A percentile compares a stretch with the other conserved stretches of the same genome.
Evolutionary conservation across 2,797 vertebrate species (phyloP).

Genomic region (Enteromius paludinosus): DNA sequence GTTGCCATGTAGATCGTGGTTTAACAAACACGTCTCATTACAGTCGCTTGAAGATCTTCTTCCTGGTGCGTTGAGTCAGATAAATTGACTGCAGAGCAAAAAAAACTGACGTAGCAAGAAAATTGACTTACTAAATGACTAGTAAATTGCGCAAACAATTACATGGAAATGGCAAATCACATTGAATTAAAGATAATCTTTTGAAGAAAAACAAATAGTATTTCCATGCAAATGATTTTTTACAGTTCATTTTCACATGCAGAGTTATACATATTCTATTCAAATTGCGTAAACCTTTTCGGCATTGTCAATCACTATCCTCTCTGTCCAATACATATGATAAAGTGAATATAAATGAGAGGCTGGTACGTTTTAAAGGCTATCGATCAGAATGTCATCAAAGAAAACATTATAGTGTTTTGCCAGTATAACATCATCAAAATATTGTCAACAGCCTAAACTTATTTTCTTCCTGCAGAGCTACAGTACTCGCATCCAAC

Average conservation of each 20-base stretch:
- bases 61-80: not conserved
- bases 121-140: not conserved
- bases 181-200: not conserved
- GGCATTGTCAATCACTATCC: not conserved
- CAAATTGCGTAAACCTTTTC: not conserved
- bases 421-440: not conserved
- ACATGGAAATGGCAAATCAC: not conserved
- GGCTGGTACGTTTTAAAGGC: not conserved
- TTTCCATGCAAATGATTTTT: not conserved
- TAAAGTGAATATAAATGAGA: not conserved
- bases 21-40: slow-evolving; percentile 46
- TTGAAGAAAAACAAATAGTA: not conserved
- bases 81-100: not conserved
- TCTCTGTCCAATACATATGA: not conserved
- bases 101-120: not conserved
- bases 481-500: not conserved
- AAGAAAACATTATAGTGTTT: not conserved
- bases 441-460: not conserved
- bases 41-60: not conserved
- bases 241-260: not conserved
- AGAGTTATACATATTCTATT: not conserved
- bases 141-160: not conserved
- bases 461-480: not conserved
- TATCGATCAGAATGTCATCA: slow-evolving; percentile 6
- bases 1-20: slow-evolving; percentile 49